A percentile compares a stretch with the other conserved stretches of the same genome.
phyloP scores from a whole-genome alignment of 1,140 invertebrate species.

The Babylonia areolata region DNA sequence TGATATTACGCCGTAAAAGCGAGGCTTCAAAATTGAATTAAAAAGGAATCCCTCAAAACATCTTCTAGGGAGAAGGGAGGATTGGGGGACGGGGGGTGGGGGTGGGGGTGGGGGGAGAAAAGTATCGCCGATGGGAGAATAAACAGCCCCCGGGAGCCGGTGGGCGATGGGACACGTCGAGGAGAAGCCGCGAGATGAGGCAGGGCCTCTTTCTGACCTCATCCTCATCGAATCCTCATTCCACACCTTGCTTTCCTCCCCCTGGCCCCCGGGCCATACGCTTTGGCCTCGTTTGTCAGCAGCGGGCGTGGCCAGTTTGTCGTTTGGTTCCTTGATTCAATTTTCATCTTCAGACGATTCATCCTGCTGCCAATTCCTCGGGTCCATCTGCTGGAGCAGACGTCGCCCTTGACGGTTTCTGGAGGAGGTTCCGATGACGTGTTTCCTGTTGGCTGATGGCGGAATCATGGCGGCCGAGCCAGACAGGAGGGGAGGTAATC shows the following conservation, averaged over 20 bases:
- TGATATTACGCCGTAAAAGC: neutral
- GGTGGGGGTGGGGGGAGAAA: neutral
- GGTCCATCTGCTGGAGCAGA: conserved; percentile 37
- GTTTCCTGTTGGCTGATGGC: conserved; percentile 23
- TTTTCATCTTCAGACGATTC: conserved; percentile 37
- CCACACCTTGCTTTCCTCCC: neutral
- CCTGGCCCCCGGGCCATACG: conserved; percentile 20
- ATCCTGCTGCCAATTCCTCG: conserved; percentile 33
- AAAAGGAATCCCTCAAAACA: conserved; percentile 16
- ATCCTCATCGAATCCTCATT: conserved; percentile 33
- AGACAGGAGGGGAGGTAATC: neutral
- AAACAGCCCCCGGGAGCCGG: conserved; percentile 5
- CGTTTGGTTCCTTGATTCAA: conserved; percentile 22
- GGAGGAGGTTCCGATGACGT: conserved; percentile 26
- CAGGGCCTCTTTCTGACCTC: conserved; percentile 16
- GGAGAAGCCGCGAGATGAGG: neutral
- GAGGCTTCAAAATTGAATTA: conserved; percentile 21
- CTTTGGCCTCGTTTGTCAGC: conserved; percentile 33
- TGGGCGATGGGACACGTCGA: neutral
- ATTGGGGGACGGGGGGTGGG: neutral
- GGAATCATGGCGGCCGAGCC: conserved; percentile 23
- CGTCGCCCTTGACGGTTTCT: neutral
- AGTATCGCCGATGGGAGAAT: conserved; percentile 4
- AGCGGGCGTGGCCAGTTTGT: conserved; percentile 14
- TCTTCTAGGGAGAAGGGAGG: neutral